These are phyloP conservation scores for Acleris literana DNA, from an alignment of 2,888 invertebrate species.

Conservation along the genomic window DNA sequence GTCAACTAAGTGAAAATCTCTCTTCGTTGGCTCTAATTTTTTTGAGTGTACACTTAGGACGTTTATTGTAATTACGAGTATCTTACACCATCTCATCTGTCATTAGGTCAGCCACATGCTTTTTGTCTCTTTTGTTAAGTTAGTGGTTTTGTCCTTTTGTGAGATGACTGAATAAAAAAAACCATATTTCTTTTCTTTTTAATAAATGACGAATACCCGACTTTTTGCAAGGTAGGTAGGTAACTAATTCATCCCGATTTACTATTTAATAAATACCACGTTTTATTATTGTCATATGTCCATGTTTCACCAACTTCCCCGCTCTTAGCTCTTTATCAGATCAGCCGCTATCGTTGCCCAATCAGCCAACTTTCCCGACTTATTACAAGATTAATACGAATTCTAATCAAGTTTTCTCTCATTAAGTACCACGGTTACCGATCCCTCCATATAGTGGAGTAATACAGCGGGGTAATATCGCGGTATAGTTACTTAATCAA, in stretches of 20 bases:
- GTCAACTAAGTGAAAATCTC: too few relatives aligned
- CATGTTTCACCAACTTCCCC: slow-evolving; percentile 14
- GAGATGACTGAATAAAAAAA: too few relatives aligned
- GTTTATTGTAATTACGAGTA: too few relatives aligned
- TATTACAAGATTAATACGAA: slow-evolving; percentile 81
- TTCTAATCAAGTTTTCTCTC: slow-evolving; percentile 83
- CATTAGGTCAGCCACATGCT: too few relatives aligned
- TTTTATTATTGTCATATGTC: background rate
- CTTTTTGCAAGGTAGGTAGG: background rate
- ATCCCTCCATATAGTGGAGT: slow-evolving; percentile 82
- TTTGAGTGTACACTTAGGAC: too few relatives aligned
- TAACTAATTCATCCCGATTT: background rate
- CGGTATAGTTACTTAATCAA: slow-evolving; percentile 83
- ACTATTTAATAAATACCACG: background rate
- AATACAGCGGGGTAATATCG: slow-evolving; percentile 81
- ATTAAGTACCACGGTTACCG: slow-evolving; percentile 81
- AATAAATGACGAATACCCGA: too few relatives aligned
- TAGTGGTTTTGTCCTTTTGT: too few relatives aligned
- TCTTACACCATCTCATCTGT: too few relatives aligned
- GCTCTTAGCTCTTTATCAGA: slow-evolving; percentile 32
- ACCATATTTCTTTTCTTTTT: too few relatives aligned
- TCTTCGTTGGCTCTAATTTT: too few relatives aligned
- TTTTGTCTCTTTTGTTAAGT: too few relatives aligned
- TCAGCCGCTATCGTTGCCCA: slow-evolving; percentile 49
- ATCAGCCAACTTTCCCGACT: slow-evolving; percentile 71